Evolutionary conservation across 1,140 invertebrate species (phyloP).

Genomic region (Aphaenogaster ashmeadi): DNA sequence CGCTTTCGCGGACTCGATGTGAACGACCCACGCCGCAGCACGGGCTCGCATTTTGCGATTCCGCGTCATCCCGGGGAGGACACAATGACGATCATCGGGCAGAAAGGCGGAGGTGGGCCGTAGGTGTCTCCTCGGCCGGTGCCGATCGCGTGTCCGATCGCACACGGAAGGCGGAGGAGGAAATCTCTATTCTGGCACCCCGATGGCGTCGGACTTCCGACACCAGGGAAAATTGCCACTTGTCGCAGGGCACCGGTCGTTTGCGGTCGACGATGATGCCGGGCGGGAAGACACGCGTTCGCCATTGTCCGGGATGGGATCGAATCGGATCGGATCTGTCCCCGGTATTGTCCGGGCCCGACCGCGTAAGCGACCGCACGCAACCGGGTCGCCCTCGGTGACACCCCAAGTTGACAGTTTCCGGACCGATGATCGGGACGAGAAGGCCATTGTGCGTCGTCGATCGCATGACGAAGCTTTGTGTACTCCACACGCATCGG

Average conservation of each 20-base stretch:
- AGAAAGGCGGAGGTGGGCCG: slow-evolving; percentile 23
- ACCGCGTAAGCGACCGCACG: slow-evolving; percentile 63
- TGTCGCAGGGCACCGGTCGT: slow-evolving; percentile 51
- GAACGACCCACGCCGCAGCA: slow-evolving; percentile 41
- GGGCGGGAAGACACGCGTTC: slow-evolving; percentile 54
- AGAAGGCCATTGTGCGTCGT: slow-evolving; percentile 41
- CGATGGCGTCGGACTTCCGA: background rate
- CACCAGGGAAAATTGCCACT: slow-evolving; percentile 50
- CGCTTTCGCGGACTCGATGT: slow-evolving; percentile 44
- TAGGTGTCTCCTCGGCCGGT: slow-evolving; percentile 11
- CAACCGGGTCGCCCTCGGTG: slow-evolving; percentile 52
- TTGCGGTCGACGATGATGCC: slow-evolving; percentile 55
- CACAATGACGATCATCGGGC: slow-evolving; percentile 27
- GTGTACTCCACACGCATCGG: slow-evolving; percentile 20
- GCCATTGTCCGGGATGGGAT: slow-evolving; percentile 47
- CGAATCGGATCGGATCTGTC: slow-evolving; percentile 45
- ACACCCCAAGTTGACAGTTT: slow-evolving; percentile 71
- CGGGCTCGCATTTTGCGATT: slow-evolving; percentile 3
- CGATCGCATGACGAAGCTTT: slow-evolving; percentile 54
- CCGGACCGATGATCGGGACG: slow-evolving; percentile 36
- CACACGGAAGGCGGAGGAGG: background rate
- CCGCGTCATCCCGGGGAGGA: background rate
- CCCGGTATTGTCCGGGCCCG: slow-evolving; percentile 62
- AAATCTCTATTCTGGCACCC: slow-evolving; percentile 41
- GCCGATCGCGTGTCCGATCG: slow-evolving; percentile 50